These are phyloP conservation scores for Pyrrhura leucotis DNA, from an alignment of 2,797 vertebrate genomes.

Conservation along the genomic window DNA sequence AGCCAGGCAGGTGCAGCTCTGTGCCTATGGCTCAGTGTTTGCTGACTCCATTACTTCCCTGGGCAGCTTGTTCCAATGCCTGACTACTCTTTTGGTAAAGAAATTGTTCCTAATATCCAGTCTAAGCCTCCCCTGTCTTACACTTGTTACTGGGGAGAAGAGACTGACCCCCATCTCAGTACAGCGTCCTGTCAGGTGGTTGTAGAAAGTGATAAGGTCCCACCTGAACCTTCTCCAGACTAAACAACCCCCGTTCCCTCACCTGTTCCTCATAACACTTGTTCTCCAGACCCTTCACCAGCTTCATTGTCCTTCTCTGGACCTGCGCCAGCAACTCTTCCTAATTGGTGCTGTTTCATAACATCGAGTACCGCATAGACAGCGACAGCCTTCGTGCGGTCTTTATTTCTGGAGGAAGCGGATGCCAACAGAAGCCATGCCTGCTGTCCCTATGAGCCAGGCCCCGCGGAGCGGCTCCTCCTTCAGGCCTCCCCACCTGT, in stretches of 20 bases:
- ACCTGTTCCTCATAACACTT: background rate
- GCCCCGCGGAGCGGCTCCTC: background rate
- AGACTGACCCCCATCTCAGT: background rate
- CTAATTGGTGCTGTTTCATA: background rate
- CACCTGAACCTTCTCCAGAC: background rate
- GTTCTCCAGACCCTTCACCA: background rate
- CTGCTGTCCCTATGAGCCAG: background rate
- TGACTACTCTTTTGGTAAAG: background rate
- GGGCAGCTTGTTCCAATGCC: background rate
- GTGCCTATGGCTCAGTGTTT: background rate
- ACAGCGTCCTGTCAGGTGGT: background rate
- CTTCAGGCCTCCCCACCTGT: accelerated
- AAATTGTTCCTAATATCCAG: background rate
- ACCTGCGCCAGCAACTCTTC: background rate
- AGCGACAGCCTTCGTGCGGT: accelerated
- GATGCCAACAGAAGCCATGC: too few species aligned
- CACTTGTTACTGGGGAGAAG: background rate
- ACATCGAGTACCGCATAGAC: accelerated
- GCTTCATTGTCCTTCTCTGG: background rate
- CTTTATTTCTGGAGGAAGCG: background rate
- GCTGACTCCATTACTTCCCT: background rate
- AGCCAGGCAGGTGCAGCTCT: background rate
- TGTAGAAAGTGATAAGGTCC: background rate
- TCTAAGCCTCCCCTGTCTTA: background rate
- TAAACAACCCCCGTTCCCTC: background rate